Percentiles rank a stretch among this genome's conserved stretches.
These are phyloP conservation scores for Xestia sexstrigata DNA, from an alignment of 2,888 invertebrate species.

Conservation along the genomic window DNA sequence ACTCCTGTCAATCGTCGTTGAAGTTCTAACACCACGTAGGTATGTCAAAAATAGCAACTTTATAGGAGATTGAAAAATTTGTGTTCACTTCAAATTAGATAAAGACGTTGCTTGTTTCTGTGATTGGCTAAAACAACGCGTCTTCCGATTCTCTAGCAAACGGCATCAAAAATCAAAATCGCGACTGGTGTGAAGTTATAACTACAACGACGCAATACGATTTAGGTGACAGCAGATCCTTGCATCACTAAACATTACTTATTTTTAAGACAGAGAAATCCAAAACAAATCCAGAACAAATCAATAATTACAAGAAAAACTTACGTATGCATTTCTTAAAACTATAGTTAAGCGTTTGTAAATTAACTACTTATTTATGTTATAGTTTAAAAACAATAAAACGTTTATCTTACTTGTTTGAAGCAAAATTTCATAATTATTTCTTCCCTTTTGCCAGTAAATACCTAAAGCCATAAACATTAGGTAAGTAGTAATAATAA, in stretches of 20 bases:
- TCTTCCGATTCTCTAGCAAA: no score
- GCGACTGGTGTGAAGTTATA: no score
- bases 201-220: no score
- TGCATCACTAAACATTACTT: not conserved
- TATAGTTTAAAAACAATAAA: slow-evolving; percentile 2
- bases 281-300: slow-evolving; percentile 54
- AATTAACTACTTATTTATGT: slow-evolving; percentile 20
- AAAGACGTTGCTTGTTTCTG: no score
- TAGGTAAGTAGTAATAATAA: no score
- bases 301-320: not conserved
- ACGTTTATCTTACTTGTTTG: not conserved
- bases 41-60: no score
- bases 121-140: no score
- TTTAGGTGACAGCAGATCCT: not conserved
- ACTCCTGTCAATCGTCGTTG: no score
- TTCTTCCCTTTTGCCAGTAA: not conserved
- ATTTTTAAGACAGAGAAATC: slow-evolving; percentile 1
- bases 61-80: no score
- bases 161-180: no score
- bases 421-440: not conserved
- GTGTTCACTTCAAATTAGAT: no score
- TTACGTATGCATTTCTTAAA: slow-evolving; percentile 31
- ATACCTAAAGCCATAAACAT: not conserved
- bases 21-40: no score
- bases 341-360: slow-evolving; percentile 19